Evolutionary conservation across 2,797 vertebrate species (phyloP), one percentile per base, ranked within the genome.

Genomic region (Amniataba percoides): DNA sequence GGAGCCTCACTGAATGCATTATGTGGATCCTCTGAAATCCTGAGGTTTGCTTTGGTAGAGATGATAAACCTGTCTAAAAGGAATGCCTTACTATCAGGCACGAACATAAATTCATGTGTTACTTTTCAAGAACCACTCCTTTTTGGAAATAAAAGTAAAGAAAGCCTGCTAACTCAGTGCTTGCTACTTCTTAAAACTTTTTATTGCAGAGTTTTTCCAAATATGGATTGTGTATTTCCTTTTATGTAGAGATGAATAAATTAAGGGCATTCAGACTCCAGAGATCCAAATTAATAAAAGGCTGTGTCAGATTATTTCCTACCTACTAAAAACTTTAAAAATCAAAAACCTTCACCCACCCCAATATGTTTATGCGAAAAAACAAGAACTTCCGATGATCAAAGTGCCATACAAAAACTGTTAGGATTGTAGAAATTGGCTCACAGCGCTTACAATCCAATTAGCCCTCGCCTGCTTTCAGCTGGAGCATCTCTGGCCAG

Each of bases 21-120:
- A 83, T 19, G 42, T 64, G 68, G 83, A 84, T 88, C 86, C 78
- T 89, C 84, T 89, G 60, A 81, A 91, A 84, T 76, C 49, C 57
- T 0, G 67, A 86, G 62, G 81, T 89, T 80, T 85, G 64, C 82
- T 87, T 62, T 80, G 88, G 81, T 86, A 61, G 78, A 84, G 61
- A 75, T 62, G 53, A 91, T 94, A 94, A 94, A 95, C 93, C 91
- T 93, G 82, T 81, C 89, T 83, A 2, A 3, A 23, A 81, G 89
- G 90, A 94, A 94, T 94, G 87, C 58, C n/a, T 82, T 25, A 62
- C 87, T 87, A 82, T 87, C 79, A 80, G 57, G 52, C 34, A 49
- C 46, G 65, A 82, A 71, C 83, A 88, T 88, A 87, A 88, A 89
- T 92, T 89, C 75, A 80, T 60, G 64, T 80, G 60, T 77, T 85